Base-by-base conservation (phyloP, 2,888 invertebrate genomes). In the Bellardia pandia region DNA sequence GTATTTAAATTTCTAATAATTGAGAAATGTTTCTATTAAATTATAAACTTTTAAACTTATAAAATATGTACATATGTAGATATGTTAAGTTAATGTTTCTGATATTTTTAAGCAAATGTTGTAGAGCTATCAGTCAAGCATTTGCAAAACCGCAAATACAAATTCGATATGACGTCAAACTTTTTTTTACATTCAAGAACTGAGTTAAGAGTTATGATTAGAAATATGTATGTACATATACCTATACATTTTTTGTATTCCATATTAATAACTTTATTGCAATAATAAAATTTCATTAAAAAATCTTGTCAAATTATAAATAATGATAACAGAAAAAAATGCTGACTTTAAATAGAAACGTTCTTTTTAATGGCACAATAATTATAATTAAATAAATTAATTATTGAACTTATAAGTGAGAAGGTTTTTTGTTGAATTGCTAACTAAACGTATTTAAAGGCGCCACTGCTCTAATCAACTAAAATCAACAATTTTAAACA, bases 401-500 rank as follows among this genome's bases (percentile, higher is more conserved):
- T 56, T 37, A 78, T 72, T 84, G 64, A 58, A 77, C 56, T 64
- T 30, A 45, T 51, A 68, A 42, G 62, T 83, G 76, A 60, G 37
- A 83, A 84, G 78, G 84, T 74, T 64, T 72, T 58, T 78, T 66
- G 16, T 72, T 42, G 37, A 62, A 66, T 72, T 77, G 42, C 78
- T 30, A 84, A 42, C 74, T 74, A 74, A 78, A 60, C 58, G 60
- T 51, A 76, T 58, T 76, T 84, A 60, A 74, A 81, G 86, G 84
- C 86, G 86, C 86, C 86, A 85, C 68, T 37, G 48, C 58, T 68
- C 86, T 87, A 84, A 87, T 87, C 84, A 81, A 56, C 42, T 4
- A 58, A 83, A 66, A 78, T 77, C 86, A 71, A 64, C 58, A 71
- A 53, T 69, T 66, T 45, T 3, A 56, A 74, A 71, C 64, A 78